phyloP scores from a whole-genome alignment of 1,140 invertebrate genomes.

The Trinorchestia longiramus region DNA sequence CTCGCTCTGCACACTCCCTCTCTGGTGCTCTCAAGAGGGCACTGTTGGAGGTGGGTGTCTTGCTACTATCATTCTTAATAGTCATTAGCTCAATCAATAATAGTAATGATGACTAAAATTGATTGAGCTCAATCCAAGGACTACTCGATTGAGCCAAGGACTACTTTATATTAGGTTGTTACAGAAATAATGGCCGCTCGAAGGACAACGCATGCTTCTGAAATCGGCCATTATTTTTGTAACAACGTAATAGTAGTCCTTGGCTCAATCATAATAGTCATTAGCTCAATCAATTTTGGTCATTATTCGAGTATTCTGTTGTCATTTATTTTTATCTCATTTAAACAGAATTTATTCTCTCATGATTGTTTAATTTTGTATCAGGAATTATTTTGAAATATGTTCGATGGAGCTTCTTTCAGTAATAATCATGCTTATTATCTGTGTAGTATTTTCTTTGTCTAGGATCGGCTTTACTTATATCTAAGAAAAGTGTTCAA shows the following conservation, averaged over 20 bases:
- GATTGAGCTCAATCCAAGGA: too few relatives aligned
- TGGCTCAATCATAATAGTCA: not conserved
- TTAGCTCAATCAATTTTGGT: not conserved
- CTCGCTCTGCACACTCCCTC: slow-evolving; percentile 72
- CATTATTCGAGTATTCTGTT: not conserved
- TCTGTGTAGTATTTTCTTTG: not conserved
- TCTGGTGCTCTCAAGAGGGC: slow-evolving; percentile 75
- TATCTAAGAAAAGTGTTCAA: not conserved
- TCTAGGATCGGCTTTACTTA: not conserved
- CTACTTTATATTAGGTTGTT: too few relatives aligned
- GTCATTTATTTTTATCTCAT: not conserved
- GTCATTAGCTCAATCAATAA: not conserved
- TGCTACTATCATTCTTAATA: not conserved
- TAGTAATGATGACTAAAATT: not conserved
- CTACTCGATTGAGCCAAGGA: too few relatives aligned
- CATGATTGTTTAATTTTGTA: too few relatives aligned
- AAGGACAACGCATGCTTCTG: too few relatives aligned
- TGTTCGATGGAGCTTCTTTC: too few relatives aligned
- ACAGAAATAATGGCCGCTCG: too few relatives aligned
- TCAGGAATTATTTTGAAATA: too few relatives aligned
- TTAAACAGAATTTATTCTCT: too few relatives aligned
- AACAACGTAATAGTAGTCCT: too few relatives aligned
- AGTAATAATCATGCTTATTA: not conserved
- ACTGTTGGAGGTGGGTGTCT: slow-evolving; percentile 73
- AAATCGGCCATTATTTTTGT: too few relatives aligned